phyloP scores from a whole-genome alignment of 2,888 invertebrate species.

The Siphlonurus alternatus region DNA sequence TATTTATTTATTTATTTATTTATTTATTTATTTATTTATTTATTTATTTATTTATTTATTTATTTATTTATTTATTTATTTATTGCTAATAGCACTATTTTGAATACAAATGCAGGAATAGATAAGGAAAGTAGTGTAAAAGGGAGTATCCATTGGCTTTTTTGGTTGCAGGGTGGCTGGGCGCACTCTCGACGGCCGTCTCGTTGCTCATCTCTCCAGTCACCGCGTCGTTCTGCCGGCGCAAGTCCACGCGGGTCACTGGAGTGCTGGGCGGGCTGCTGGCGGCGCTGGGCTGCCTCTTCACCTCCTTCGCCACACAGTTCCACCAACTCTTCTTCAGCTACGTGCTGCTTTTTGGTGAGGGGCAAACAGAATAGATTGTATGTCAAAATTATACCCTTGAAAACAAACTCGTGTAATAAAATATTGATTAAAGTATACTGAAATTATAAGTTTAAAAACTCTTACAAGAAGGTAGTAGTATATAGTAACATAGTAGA shows the following conservation, averaged over 20 bases:
- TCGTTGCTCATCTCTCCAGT: constrained; percentile 67
- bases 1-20: not conserved
- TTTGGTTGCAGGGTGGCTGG: constrained; percentile 68
- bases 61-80: not conserved
- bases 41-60: not conserved
- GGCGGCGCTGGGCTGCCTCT: constrained; percentile 70
- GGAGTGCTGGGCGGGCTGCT: constrained; percentile 77
- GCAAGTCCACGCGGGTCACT: constrained; percentile 73
- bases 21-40: not conserved
- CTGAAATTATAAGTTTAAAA: no score
- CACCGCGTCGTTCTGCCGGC: constrained; percentile 66
- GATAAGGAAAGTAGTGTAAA: no score
- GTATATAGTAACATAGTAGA: no score
- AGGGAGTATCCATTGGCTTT: no score
- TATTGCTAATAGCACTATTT: no score
- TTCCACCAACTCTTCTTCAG: constrained; percentile 82
- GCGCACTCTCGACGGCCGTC: constrained; percentile 60
- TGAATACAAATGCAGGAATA: no score
- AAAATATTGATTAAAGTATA: no score
- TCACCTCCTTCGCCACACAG: constrained; percentile 77
- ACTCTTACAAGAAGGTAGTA: no score
- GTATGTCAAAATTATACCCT: no score
- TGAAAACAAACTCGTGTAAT: no score
- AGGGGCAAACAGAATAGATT: no score
- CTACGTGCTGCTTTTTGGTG: constrained; percentile 42